Conservation (phyloP, 1,140 invertebrate genomes). For the Sitobion miscanthi region DNA sequence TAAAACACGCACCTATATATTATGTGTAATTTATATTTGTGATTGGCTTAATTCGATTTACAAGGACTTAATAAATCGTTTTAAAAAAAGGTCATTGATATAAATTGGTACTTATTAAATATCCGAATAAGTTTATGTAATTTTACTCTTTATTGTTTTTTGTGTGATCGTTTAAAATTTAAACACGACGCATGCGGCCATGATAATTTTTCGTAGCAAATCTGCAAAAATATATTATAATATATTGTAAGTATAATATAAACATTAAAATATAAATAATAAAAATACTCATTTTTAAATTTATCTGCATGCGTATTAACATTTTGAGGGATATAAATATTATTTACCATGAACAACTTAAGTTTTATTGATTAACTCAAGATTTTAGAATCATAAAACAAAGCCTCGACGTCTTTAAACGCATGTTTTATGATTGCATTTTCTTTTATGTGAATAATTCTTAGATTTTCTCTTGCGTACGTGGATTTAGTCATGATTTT, state of each 20-base stretch:
- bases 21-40: background rate
- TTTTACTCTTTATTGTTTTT: background rate
- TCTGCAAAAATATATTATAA: background rate
- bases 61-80: background rate
- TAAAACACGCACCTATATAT: background rate
- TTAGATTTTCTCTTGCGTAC: background rate
- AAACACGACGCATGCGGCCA: background rate
- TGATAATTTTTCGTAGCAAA: background rate
- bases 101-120: conserved; percentile 28
- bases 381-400: conserved; percentile 24
- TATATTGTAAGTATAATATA: background rate
- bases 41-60: conserved; percentile 33
- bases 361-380: conserved; percentile 9
- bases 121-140: background rate
- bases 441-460: background rate
- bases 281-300: background rate
- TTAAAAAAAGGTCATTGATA: background rate
- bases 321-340: background rate
- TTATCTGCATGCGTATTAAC: background rate
- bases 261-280: background rate
- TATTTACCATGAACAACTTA: background rate
- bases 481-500: background rate
- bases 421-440: background rate
- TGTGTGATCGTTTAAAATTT: background rate
- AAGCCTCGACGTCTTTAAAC: background rate